A percentile compares a stretch with the other conserved stretches of the same genome.
These are phyloP conservation scores for Rhipidura dahli DNA, from an alignment of 2,113 vertebrate genomes.

Conservation along the genomic window DNA sequence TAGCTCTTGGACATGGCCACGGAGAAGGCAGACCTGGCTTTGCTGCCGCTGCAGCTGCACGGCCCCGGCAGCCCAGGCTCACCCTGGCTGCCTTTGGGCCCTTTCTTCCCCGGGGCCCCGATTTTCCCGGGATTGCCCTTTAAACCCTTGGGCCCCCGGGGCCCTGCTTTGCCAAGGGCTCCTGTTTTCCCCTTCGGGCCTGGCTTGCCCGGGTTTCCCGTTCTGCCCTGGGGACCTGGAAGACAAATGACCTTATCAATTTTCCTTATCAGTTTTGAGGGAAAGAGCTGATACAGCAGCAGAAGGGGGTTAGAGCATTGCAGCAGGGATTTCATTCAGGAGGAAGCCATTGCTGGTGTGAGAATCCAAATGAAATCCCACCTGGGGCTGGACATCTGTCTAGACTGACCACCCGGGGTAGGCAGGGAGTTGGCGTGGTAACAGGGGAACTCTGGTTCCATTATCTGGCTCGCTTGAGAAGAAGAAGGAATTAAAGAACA, in stretches of 20 bases:
- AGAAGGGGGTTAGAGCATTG: background rate
- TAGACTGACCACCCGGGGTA: background rate
- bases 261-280: background rate
- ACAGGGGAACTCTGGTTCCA: background rate
- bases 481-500: background rate
- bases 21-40: slow-evolving; percentile 88
- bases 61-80: slow-evolving; percentile 80
- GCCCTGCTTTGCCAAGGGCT: slow-evolving; percentile 86
- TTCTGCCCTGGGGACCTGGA: slow-evolving; percentile 78
- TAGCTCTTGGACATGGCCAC: slow-evolving; percentile 94
- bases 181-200: slow-evolving; percentile 87
- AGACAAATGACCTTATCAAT: slow-evolving; percentile 37
- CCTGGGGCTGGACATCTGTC: background rate
- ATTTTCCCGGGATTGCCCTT: slow-evolving; percentile 77
- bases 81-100: slow-evolving; percentile 80
- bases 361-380: background rate
- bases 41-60: slow-evolving; percentile 80
- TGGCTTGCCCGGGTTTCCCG: slow-evolving; percentile 86
- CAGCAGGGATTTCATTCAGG: background rate
- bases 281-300: background rate
- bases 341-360: background rate
- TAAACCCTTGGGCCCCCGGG: slow-evolving; percentile 83
- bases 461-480: background rate
- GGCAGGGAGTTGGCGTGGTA: background rate
- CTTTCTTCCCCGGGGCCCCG: slow-evolving; percentile 80